Evolutionary conservation across 1,140 invertebrate genomes (phyloP), one percentile per base, ranked within the genome.

Genomic region (Reticulitermes speratus): DNA sequence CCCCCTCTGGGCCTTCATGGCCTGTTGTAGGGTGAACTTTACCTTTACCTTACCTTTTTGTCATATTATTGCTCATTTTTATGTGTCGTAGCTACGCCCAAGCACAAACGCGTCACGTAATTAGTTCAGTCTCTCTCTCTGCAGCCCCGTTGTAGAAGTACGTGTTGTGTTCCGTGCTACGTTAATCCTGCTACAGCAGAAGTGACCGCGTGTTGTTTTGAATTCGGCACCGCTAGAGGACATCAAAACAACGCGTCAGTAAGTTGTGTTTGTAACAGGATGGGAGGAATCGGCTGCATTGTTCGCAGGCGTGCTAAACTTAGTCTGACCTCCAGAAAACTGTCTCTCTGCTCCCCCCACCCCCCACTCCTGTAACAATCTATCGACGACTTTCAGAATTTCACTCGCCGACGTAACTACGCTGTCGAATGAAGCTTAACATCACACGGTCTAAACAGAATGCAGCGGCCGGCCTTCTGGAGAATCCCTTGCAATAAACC

Each of bases 391-490:
- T 30, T 52, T 16, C 12, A 44, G 45, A 30, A 44, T 45, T 83
- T 45, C 82, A 23, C 38, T 21, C 0, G 38, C 38, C 82, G 38
- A 23, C 82, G 8, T 83, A 44, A 23, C 38, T 45, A 19, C 82
- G 2, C 6, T 38, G 44, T 44, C 44, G 82, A 44, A 44, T 83
- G 38, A 83, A 45, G 38, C 19, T 32, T 16, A 25, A 44, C 14
- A 44, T 83, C 44, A 25, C 82, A 44, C 9, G n/a, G 8, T 44
- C 32, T 32, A 16, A 14, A 30, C 8, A 32, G 23, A 65, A 32
- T 86, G 85, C 65, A 86, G 85, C 23, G 85, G 32, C 85, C 85
- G 14, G 59, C 85, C 25, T 86, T 86, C 30, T 86, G 85, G 85
- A 52, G 85, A 21, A 59, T 86, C 85, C 85, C 85, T 9, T 16